Conservation (phyloP, 2,797 vertebrate genomes). For the Myripristis murdjan region DNA sequence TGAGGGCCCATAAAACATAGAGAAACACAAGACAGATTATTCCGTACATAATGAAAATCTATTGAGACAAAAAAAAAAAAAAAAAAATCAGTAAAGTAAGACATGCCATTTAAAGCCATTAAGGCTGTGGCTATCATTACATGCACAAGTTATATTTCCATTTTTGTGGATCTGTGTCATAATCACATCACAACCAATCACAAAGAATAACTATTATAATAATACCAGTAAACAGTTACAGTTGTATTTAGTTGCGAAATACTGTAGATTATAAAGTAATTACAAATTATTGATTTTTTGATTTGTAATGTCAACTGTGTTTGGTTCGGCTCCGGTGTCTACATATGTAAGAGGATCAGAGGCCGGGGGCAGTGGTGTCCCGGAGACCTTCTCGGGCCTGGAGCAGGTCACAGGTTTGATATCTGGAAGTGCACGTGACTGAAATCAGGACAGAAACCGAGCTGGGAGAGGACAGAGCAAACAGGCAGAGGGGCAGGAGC, state of each 20-base stretch:
- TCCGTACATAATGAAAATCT: not conserved
- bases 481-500: conserved; percentile 22
- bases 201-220: too few species aligned
- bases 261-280: too few species aligned
- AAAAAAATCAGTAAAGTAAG: not conserved
- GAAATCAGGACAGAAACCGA: conserved; percentile 19
- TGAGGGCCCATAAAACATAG: not conserved
- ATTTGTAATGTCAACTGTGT: too few species aligned
- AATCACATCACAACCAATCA: too few species aligned
- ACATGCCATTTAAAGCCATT: too few species aligned
- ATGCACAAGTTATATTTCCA: too few species aligned
- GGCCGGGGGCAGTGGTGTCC: not conserved
- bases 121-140: too few species aligned
- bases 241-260: too few species aligned
- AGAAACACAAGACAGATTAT: not conserved
- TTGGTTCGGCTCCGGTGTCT: too few species aligned
- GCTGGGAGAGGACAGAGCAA: conserved; percentile 41
- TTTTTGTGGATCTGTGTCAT: too few species aligned
- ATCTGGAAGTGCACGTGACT: conserved; percentile 28
- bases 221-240: too few species aligned
- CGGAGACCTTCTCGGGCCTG: not conserved
- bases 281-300: too few species aligned
- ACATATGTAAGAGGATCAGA: not conserved
- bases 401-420: conserved; percentile 14
- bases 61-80: not conserved